Evolutionary conservation across 1,140 invertebrate genomes (phyloP), one percentile per base, ranked within the genome.

Genomic region (Bursaphelenchus mucronatus): DNA sequence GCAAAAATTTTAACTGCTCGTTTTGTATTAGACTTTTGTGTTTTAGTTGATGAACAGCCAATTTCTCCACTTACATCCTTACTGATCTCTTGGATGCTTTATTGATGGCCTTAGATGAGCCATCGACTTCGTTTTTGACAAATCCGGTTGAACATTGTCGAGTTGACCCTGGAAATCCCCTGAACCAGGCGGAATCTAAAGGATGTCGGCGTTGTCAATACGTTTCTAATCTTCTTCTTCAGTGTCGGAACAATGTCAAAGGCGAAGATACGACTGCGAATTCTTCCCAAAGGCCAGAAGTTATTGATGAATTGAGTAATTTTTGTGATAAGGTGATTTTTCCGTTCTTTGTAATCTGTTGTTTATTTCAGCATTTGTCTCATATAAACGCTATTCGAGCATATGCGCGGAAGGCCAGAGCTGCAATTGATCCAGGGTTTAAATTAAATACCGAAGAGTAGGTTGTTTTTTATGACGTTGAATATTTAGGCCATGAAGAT

Each of bases 311-410:
- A 6, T n/a, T 11, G 19, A 39, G 13, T 39, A 39, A n/a, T 45
- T 59, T 59, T 43, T 59, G 57, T 39, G 57, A 59, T 15, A 59
- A 59, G 57, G 57, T 59, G 15, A n/a, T 2, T 39, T 45, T 44
- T 59, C 11, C 13, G 52, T 17, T 15, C 3, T n/a, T 3, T 54
- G 4, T n/a, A 11, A 54, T 21, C 21, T 39, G 11, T 59, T 39
- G 57, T 11, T 59, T 59, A 21, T 55, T 55, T 45, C 41, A 59
- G 57, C 57, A 59, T 39, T 11, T 11, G 19, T 11, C 57, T 11
- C 45, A 44, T 44, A 43, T 59, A 30, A 44, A 59, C 11, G 40
- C 13, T n/a, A 44, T 59, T 13, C 41, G 45, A 43, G 15, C 44
- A 17, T 44, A 59, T 50, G 57, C 57, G 40, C 41, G 45, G 13